These are phyloP conservation scores for Torymus auratus DNA, from an alignment of 2,888 invertebrate genomes.

Conservation along the genomic window DNA sequence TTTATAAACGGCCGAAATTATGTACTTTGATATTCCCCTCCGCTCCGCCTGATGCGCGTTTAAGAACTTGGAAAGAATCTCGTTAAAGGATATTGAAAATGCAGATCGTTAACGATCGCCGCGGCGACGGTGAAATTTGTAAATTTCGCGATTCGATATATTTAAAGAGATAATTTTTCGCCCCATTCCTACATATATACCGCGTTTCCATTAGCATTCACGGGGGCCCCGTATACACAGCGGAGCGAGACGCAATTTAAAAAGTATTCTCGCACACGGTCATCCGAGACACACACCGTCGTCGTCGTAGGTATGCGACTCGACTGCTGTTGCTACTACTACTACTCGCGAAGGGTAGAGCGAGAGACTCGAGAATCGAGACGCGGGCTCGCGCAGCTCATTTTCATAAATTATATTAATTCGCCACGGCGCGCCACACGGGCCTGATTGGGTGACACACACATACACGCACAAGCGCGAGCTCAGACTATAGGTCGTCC, in stretches of 20 bases:
- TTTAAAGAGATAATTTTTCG: constrained; percentile 29
- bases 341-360: too few relatives aligned
- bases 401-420: constrained; percentile 76
- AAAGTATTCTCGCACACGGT: constrained; percentile 16
- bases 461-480: background rate
- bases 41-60: too few relatives aligned
- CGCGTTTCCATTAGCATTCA: constrained; percentile 36
- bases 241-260: constrained; percentile 26
- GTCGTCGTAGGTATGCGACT: constrained; percentile 21
- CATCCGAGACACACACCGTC: constrained; percentile 10
- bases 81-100: constrained; percentile 2
- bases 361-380: too few relatives aligned
- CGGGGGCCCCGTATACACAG: background rate
- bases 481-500: too few relatives aligned
- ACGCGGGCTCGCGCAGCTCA: constrained; percentile 64
- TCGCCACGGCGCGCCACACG: constrained; percentile 68
- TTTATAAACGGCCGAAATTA: background rate
- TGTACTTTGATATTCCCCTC: background rate
- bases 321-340: background rate
- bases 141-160: constrained; percentile 18
- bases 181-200: background rate
- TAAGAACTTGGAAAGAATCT: too few relatives aligned
- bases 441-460: constrained; percentile 72
- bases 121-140: background rate
- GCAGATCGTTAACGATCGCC: background rate